These are phyloP conservation scores for Callionymus lyra DNA, from an alignment of 2,113 vertebrate species.

Conservation along the genomic window DNA sequence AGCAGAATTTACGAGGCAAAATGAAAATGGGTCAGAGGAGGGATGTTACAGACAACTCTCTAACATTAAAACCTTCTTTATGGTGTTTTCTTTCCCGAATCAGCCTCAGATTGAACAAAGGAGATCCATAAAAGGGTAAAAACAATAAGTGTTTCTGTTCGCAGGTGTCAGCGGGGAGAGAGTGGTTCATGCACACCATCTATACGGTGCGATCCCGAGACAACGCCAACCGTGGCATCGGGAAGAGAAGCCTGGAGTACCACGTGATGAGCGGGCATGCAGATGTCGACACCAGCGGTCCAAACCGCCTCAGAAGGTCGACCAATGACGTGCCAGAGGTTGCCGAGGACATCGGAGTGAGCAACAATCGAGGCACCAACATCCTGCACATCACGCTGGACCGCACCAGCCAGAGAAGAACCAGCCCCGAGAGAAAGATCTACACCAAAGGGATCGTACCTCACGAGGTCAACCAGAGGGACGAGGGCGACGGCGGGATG, in stretches of 20 bases:
- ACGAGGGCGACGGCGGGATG: slow-evolving; percentile 40
- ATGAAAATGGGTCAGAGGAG: not conserved
- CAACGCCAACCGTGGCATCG: slow-evolving; percentile 71
- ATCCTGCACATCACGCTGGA: slow-evolving; percentile 84
- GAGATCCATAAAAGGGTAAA: no score
- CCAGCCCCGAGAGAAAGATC: slow-evolving; percentile 34
- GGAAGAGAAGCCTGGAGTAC: slow-evolving; percentile 80
- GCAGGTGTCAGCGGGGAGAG: slow-evolving; percentile 84
- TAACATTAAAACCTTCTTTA: not conserved
- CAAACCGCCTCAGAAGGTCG: slow-evolving; percentile 60
- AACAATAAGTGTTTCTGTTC: not conserved
- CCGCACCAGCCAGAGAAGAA: slow-evolving; percentile 50
- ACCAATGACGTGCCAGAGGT: slow-evolving; percentile 37
- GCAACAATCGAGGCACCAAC: slow-evolving; percentile 81
- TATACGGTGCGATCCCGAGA: slow-evolving; percentile 86
- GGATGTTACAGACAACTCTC: not conserved
- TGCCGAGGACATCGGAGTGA: slow-evolving; percentile 70
- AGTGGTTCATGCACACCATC: slow-evolving; percentile 93
- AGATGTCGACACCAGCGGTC: slow-evolving; percentile 8
- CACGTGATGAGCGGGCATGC: slow-evolving; percentile 56
- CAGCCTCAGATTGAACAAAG: no score
- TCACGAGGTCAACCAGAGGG: slow-evolving; percentile 52
- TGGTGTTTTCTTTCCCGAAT: not conserved
- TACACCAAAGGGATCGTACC: slow-evolving; percentile 57
- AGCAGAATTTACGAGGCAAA: not conserved